Evolutionary conservation across 2,888 invertebrate species (phyloP), one percentile per base, ranked within the genome.

Genomic region (Adelognathus sp.): DNA sequence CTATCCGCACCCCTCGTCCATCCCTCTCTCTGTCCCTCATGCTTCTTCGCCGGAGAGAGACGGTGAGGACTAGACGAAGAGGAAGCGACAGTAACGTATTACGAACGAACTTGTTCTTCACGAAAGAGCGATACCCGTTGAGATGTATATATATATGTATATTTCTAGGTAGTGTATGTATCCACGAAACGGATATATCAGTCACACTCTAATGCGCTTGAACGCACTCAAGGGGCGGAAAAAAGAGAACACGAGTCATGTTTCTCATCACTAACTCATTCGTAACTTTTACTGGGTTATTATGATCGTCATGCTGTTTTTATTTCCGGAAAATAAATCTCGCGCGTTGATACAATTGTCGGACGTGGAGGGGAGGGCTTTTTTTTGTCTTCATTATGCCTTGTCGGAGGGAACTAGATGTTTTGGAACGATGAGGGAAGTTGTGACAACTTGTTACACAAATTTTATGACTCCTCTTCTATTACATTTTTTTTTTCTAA

Each of bases 171-270:
- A 11, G 24, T 31, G 11, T 18, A 46, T 33, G 5, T 14, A 36
- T 33, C 36, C 4, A 33, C 24, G 64, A 64, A 33, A 33, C 14
- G 50, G 33, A 64, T 52, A 16, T 24, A 64, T 64, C 50, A 14
- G 21, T 29, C 5, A 7, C 24, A 14, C 24, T 11, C n/a, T 24
- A 21, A 24, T 50, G 46, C 21, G n/a, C n/a, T 24, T 50, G 21
- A 5, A 50, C 46, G 1, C 0, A 24, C 39, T 39, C n/a, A n/a
- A 21, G 46, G 11, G 9, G 9, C 46, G 46, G 11, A 46, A 21
- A 50, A n/a, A n/a, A n/a, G n/a, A 11, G 11, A 24, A 24, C 21
- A 50, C 24, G n/a, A 50, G 9, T 36, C 7, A 36, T 36, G 9
- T 2, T 36, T 36, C 36, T 36, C 36, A 36, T 36, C 36, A n/a